Percentiles rank a stretch among this genome's conserved stretches.
These are phyloP conservation scores for Peromyscus attwateri DNA, from an alignment of 2,797 vertebrate genomes.

Conservation along the genomic window DNA sequence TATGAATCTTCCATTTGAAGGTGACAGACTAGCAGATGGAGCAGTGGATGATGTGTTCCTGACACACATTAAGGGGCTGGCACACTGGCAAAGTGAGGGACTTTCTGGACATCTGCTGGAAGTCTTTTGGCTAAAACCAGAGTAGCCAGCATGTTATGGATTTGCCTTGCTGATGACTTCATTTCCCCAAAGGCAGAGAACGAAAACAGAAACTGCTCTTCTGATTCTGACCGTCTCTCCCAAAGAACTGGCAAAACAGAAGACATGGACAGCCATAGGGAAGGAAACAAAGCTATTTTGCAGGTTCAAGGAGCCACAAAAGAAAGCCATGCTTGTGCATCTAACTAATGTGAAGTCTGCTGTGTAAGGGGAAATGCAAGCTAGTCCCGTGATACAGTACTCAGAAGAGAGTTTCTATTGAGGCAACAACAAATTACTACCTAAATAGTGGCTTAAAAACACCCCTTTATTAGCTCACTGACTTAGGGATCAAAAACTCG, in stretches of 20 bases:
- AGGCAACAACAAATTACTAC: background rate
- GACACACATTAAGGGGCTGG: constrained; percentile 70
- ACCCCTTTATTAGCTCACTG: background rate
- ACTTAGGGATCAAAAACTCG: background rate
- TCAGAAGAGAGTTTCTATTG: background rate
- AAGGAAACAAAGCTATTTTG: constrained; percentile 11
- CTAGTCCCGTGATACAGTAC: background rate
- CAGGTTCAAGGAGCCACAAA: background rate
- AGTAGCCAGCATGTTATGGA: constrained; percentile 61
- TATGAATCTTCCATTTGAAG: constrained; percentile 71
- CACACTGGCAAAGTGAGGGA: constrained; percentile 59
- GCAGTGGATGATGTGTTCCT: constrained; percentile 72
- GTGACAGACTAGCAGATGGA: constrained; percentile 83
- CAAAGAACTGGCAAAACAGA: background rate
- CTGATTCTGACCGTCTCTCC: constrained; percentile 42
- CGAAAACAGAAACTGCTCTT: constrained; percentile 60
- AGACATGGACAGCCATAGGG: background rate
- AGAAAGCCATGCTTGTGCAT: background rate
- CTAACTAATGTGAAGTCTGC: background rate
- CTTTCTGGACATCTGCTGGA: constrained; percentile 79
- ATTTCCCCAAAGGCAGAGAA: constrained; percentile 61
- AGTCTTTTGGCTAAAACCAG: constrained; percentile 73
- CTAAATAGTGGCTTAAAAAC: background rate
- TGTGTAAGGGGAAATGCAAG: background rate
- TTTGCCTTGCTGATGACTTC: constrained; percentile 74